Evolutionary conservation across 2,888 invertebrate species (phyloP).

Genomic region (Chromoteleia sp.): DNA sequence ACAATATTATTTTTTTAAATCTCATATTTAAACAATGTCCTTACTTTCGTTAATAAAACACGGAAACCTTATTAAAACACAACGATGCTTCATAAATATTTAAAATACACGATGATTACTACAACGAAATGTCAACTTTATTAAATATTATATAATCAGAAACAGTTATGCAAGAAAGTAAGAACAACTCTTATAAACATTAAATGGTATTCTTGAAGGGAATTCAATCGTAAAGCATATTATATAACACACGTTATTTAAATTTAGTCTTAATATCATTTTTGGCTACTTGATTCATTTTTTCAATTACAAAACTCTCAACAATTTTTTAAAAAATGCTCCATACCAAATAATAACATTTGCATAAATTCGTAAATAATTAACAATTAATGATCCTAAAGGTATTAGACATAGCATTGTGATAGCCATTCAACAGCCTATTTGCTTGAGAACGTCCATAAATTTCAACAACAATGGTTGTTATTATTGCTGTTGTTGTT

Average conservation of each 20-base stretch:
- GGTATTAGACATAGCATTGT: slow-evolving; percentile 22
- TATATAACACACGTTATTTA: slow-evolving; percentile 11
- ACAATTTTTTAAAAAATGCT: slow-evolving; percentile 50
- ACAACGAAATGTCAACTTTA: slow-evolving; percentile 52
- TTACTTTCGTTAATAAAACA: slow-evolving; percentile 36
- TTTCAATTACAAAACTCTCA: slow-evolving; percentile 33
- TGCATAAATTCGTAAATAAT: slow-evolving; percentile 56
- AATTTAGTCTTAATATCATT: slow-evolving; percentile 14
- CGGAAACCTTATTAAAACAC: slow-evolving; percentile 44
- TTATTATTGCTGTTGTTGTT: too few relatives aligned
- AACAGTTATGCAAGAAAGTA: slow-evolving; percentile 63
- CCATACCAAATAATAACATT: slow-evolving; percentile 58
- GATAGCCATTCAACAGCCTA: slow-evolving; percentile 29
- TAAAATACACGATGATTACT: slow-evolving; percentile 41
- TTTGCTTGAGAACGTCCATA: too few relatives aligned
- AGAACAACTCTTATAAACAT: slow-evolving; percentile 38
- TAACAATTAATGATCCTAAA: slow-evolving; percentile 38
- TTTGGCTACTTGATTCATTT: slow-evolving; percentile 33
- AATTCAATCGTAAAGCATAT: slow-evolving; percentile 27
- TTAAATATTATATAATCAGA: slow-evolving; percentile 42
- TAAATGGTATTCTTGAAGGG: slow-evolving; percentile 22
- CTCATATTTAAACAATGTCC: slow-evolving; percentile 16
- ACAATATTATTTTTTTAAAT: not conserved
- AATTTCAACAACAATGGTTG: too few relatives aligned
- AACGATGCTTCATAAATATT: slow-evolving; percentile 52